phyloP scores from a whole-genome alignment of 2,888 invertebrate species.

The Aphodius granarius region DNA sequence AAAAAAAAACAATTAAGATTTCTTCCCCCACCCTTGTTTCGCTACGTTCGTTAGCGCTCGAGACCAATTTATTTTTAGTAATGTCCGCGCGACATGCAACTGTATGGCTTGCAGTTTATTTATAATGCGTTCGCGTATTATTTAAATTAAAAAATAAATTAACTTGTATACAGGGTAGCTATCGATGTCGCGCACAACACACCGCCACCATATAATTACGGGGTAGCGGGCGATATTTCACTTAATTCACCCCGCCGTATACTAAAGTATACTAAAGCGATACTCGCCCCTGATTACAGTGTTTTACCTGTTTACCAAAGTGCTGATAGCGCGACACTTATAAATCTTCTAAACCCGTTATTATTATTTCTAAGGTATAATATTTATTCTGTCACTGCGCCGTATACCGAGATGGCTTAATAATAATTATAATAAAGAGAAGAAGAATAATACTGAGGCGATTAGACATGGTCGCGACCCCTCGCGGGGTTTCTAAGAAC shows the following conservation, averaged over 20 bases:
- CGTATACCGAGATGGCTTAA: not conserved
- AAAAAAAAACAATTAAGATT: too few species aligned
- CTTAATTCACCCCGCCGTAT: not conserved
- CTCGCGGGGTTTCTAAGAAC: not conserved
- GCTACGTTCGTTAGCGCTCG: not conserved
- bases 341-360: not conserved
- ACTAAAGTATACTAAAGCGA: not conserved
- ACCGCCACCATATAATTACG: not conserved
- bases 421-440: not conserved
- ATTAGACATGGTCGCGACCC: not conserved
- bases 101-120: too few species aligned
- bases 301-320: not conserved
- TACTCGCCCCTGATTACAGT: not conserved
- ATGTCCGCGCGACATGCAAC: not conserved
- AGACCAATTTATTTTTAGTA: not conserved
- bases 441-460: too few species aligned
- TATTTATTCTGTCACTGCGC: too few species aligned
- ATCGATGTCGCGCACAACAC: conserved; percentile 12
- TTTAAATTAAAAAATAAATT: conserved; percentile 47
- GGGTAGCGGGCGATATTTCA: not conserved
- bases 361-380: not conserved
- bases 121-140: conserved; percentile 47
- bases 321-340: not conserved
- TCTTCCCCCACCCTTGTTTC: not conserved
- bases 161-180: conserved; percentile 38